Evolutionary conservation across 2,797 vertebrate genomes (phyloP).

Genomic region (Scolopax rusticola): DNA sequence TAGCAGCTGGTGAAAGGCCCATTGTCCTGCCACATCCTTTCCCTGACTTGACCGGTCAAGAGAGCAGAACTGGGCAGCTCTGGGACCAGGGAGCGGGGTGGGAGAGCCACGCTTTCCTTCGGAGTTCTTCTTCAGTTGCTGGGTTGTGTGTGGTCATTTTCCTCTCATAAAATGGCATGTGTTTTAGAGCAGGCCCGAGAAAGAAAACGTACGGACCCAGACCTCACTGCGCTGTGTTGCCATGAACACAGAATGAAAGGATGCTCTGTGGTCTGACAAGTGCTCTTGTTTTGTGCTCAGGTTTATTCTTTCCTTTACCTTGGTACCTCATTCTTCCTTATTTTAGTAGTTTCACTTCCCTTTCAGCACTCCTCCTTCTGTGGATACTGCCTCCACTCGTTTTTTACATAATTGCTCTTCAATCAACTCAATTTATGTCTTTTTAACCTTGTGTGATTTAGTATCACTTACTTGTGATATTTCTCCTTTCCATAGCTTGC

Average conservation of each 20-base stretch:
- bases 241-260: neutral
- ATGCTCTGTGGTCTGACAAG: neutral
- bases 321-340: neutral
- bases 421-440: neutral
- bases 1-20: neutral
- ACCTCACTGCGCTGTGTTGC: neutral
- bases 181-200: neutral
- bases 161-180: neutral
- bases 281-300: neutral
- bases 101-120: neutral
- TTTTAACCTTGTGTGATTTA: neutral
- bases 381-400: neutral
- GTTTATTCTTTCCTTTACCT: neutral
- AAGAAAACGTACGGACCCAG: neutral
- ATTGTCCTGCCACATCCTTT: constrained; percentile 12
- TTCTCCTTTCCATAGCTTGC: neutral
- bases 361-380: neutral
- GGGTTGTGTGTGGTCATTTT: neutral
- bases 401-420: neutral
- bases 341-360: neutral
- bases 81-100: neutral
- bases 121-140: neutral
- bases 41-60: neutral
- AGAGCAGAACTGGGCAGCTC: neutral
- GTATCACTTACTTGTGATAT: neutral